A percentile compares a stretch with the other conserved stretches of the same genome.
Evolutionary conservation across 2,797 vertebrate genomes (phyloP).

Genomic region (Peromyscus melanophrys): DNA sequence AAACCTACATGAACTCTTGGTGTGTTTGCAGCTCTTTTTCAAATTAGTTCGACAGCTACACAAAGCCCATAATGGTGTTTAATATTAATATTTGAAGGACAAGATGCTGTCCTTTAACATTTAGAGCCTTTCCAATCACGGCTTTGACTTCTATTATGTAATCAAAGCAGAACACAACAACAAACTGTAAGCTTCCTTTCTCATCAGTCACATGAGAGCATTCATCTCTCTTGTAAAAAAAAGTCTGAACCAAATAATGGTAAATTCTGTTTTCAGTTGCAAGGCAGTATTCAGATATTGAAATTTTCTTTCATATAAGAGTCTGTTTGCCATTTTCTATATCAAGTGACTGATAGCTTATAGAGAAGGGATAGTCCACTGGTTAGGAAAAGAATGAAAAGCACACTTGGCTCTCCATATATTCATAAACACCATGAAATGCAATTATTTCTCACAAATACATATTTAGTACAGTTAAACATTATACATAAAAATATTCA

Average conservation of each 20-base stretch:
- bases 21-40: background rate
- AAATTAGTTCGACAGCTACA: background rate
- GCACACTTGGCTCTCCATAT: conserved; percentile 44
- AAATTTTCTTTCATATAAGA: conserved; percentile 62
- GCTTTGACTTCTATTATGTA: background rate
- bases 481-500: conserved; percentile 74
- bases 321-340: background rate
- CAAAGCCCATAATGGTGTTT: background rate
- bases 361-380: conserved; percentile 59
- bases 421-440: conserved; percentile 47
- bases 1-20: conserved; percentile 14
- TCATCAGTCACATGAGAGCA: conserved; percentile 10
- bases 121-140: background rate
- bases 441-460: conserved; percentile 70
- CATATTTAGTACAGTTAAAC: conserved; percentile 72
- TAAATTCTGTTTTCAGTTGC: conserved; percentile 74
- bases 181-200: conserved; percentile 5
- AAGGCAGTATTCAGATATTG: conserved; percentile 26
- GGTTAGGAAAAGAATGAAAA: conserved; percentile 69
- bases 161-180: conserved; percentile 9
- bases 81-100: conserved; percentile 43
- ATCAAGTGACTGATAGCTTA: conserved; percentile 66
- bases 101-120: conserved; percentile 43
- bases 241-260: background rate
- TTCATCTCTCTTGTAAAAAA: conserved; percentile 57